Evolutionary conservation across 2,113 vertebrate species (phyloP).

Genomic region (Malurus melanocephalus): DNA sequence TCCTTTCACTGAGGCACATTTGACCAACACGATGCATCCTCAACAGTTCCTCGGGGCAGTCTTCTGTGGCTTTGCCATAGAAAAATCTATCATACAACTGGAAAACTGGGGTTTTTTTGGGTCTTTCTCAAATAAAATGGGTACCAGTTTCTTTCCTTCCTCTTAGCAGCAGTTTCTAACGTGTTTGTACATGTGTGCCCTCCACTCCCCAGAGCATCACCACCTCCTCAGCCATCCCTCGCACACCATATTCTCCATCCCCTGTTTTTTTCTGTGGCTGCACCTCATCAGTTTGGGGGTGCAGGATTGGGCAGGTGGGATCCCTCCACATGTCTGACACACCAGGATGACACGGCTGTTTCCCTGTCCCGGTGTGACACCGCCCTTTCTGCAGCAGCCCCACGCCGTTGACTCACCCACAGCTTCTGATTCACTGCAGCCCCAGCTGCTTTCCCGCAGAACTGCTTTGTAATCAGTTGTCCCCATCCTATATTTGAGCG

Average conservation of each 20-base stretch:
- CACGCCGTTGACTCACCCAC: constrained; percentile 11
- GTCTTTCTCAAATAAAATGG: neutral
- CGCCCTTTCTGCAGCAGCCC: constrained; percentile 8
- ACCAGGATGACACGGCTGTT: neutral
- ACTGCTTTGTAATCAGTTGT: constrained; percentile 61
- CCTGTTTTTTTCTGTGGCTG: neutral
- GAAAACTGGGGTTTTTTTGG: neutral
- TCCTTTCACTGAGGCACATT: neutral
- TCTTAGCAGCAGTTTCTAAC: neutral
- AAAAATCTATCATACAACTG: neutral
- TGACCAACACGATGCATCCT: fast-evolving
- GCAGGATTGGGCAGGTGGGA: neutral
- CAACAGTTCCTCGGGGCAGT: neutral
- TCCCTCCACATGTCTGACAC: constrained; percentile 24
- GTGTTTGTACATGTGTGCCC: neutral
- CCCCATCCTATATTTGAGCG: constrained; percentile 59
- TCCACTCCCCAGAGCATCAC: neutral
- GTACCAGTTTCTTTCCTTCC: neutral
- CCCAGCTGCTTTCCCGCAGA: constrained; percentile 54
- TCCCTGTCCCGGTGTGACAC: constrained; percentile 31
- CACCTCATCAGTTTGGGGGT: neutral
- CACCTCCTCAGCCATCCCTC: neutral
- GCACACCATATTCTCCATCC: neutral
- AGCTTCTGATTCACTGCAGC: constrained; percentile 40
- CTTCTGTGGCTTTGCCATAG: neutral